Percentiles rank a stretch among this genome's conserved stretches.
phyloP scores from a whole-genome alignment of 2,113 vertebrate species.

The Poeciliopsis turrubarensis region DNA sequence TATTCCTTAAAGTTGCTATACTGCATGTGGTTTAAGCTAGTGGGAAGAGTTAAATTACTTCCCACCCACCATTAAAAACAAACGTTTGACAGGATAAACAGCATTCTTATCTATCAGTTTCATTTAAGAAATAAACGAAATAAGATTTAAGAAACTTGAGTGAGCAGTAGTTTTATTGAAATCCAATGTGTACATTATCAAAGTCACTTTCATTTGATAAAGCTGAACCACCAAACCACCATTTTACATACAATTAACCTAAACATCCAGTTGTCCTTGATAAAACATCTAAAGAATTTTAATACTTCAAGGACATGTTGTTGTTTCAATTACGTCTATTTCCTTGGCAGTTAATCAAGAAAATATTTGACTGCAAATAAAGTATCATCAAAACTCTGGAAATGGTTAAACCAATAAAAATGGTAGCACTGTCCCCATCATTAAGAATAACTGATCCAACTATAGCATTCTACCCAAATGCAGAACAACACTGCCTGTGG shows the following conservation, averaged over 20 bases:
- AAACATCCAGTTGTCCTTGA: slow-evolving; percentile 2
- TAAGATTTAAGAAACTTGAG: background rate
- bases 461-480: slow-evolving; percentile 3
- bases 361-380: slow-evolving; percentile 15
- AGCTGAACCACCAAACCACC: slow-evolving; percentile 3
- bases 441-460: slow-evolving; percentile 13
- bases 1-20: background rate
- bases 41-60: no score
- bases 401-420: background rate
- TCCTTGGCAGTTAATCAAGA: background rate
- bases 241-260: slow-evolving; percentile 11
- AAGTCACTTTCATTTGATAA: background rate
- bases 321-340: background rate
- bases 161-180: background rate
- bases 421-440: background rate
- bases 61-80: background rate
- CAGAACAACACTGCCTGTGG: slow-evolving; percentile 8
- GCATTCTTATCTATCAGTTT: background rate
- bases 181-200: slow-evolving; percentile 2
- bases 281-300: background rate
- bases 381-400: background rate
- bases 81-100: background rate
- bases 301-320: background rate
- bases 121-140: background rate
- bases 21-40: no score